phyloP scores from a whole-genome alignment of 2,888 invertebrate species.

The Marronus borbonicus region DNA sequence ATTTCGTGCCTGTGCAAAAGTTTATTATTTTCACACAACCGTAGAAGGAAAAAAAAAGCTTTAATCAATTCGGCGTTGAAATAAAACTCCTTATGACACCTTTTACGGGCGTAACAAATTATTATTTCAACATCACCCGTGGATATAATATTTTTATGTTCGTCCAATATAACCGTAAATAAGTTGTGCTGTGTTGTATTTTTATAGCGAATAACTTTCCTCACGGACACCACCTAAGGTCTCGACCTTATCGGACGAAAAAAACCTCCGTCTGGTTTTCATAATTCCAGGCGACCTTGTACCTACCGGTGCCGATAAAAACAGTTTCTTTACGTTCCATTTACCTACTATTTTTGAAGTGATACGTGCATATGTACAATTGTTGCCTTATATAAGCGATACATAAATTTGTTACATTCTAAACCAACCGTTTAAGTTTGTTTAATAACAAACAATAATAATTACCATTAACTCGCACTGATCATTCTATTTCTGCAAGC shows the following conservation, averaged over 20 bases:
- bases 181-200: conserved; percentile 23
- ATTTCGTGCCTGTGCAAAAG: no score
- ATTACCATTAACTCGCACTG: not conserved
- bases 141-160: conserved; percentile 37
- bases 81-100: conserved; percentile 15
- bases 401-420: no score
- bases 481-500: not conserved
- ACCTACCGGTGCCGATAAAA: not conserved
- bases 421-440: no score
- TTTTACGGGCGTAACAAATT: conserved; percentile 13
- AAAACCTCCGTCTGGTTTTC: conserved; percentile 27
- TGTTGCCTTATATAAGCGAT: not conserved
- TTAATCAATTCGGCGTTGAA: not conserved
- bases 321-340: conserved; percentile 7
- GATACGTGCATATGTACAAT: conserved; percentile 2
- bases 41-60: not conserved
- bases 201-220: conserved; percentile 34
- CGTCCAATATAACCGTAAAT: conserved; percentile 33
- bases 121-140: conserved; percentile 35
- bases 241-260: conserved; percentile 29
- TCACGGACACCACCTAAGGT: conserved; percentile 21
- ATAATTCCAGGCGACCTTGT: conserved; percentile 24
- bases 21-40: not conserved
- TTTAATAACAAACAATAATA: no score
- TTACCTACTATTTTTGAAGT: not conserved